phyloP scores from a whole-genome alignment of 2,113 vertebrate species.

The Paramormyrops kingsleyae region DNA sequence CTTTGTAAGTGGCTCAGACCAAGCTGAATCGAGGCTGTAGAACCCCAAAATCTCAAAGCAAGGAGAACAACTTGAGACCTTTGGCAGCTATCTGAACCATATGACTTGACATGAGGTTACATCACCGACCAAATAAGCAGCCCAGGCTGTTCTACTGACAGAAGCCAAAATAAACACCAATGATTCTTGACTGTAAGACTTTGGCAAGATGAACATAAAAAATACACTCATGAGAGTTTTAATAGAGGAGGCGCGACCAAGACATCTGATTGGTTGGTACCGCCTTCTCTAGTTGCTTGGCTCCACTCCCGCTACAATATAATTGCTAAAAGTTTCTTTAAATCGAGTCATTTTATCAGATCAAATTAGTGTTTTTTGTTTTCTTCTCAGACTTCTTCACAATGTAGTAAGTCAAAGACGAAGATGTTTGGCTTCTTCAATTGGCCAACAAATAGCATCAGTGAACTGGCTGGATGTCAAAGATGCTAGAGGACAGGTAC shows the following conservation, averaged over 20 bases:
- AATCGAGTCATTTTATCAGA: not conserved
- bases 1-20: not conserved
- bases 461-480: slow-evolving; percentile 62
- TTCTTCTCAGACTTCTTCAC: slow-evolving; percentile 62
- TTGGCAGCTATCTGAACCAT: not conserved
- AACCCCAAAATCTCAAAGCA: not conserved
- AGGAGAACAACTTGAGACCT: not conserved
- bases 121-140: not conserved
- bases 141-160: not conserved
- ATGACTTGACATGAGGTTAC: not conserved
- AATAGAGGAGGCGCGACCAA: too few species aligned
- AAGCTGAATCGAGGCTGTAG: not conserved
- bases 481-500: slow-evolving; percentile 66
- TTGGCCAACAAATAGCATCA: slow-evolving; percentile 59
- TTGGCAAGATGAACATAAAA: not conserved
- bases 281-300: too few species aligned
- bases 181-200: not conserved
- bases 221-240: not conserved
- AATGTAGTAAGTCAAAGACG: slow-evolving; percentile 61
- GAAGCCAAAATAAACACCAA: not conserved
- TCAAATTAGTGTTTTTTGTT: not conserved
- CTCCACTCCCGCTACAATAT: too few species aligned
- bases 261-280: too few species aligned
- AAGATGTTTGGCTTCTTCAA: slow-evolving; percentile 57
- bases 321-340: not conserved